Base-by-base conservation (phyloP, 1,140 invertebrate genomes). In the Tribolium madens region DNA sequence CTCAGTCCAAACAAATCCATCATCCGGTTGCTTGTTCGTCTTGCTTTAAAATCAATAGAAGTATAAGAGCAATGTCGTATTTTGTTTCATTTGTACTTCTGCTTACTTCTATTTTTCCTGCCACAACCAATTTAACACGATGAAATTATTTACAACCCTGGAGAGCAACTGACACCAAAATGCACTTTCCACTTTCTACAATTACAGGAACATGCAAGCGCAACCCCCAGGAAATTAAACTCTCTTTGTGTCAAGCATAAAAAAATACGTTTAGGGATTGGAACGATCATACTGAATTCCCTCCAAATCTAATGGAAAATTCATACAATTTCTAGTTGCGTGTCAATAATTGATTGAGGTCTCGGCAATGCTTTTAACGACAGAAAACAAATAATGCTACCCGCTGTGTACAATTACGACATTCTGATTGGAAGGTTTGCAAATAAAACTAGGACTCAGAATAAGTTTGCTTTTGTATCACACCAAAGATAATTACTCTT, bases 21-120 rank as follows among this genome's bases (percentile, higher is more conserved):
- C 57, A 64, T 64, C 57, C n/a, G n/a, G n/a, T 26, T 2, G 3
- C 31, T 42, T 64, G 57, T 64, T 64, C 57, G 9, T 33, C 21
- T 33, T 33, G 26, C n/a, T 64, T 64, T 64, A 64, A 64, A 64
- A 64, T 64, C 57, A 64, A 64, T 64, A 60, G 53, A 60, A 17
- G 53, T 60, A 64, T 21, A 33, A 64, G 57, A 64, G 57, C 57
- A 64, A 33, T 64, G 57, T 64, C 57, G 57, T 26, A 33, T 64
- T 64, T 64, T 64, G 57, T 33, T 64, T 64, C 57, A 33, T 64
- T 64, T 31, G 21, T 64, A 64, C 18, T 64, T 33, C n/a, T 26
- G 6, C 2, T 26, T 21, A 36, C 57, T 64, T 64, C 2, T 12
- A 33, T 64, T 64, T 64, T 64, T 33, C 31, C 18, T 64, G 57